Percentiles rank a stretch among this genome's conserved stretches.
Evolutionary conservation across 1,140 invertebrate species (phyloP).

Genomic region (Metaphire vulgaris): DNA sequence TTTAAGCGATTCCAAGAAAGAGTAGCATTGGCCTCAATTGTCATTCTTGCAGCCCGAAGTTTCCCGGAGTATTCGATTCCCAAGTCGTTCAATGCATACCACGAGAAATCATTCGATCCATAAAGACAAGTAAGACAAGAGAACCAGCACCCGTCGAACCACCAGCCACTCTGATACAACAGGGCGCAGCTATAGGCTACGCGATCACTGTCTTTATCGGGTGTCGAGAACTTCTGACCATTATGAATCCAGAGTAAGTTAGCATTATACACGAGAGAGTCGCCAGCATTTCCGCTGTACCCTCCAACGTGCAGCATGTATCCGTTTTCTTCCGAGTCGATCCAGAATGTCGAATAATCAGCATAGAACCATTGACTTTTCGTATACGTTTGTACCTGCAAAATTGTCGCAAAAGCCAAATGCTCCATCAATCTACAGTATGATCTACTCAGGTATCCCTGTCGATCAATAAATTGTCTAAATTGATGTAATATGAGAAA

Average conservation of each 20-base stretch:
- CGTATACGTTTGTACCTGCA: background rate
- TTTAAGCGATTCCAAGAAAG: too few relatives aligned
- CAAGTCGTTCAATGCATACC: background rate
- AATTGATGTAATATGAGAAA: too few relatives aligned
- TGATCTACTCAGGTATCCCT: too few relatives aligned
- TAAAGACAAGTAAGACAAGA: background rate
- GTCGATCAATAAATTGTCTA: too few relatives aligned
- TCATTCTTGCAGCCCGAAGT: background rate
- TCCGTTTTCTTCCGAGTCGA: background rate
- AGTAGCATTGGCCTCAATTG: background rate
- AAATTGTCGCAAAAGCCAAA: too few relatives aligned
- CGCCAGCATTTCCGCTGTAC: background rate
- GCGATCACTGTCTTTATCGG: background rate
- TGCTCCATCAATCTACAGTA: too few relatives aligned
- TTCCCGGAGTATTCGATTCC: background rate
- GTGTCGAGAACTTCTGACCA: background rate
- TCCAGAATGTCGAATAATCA: background rate
- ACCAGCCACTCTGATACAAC: background rate
- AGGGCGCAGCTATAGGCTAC: background rate
- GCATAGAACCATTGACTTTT: background rate
- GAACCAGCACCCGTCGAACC: background rate
- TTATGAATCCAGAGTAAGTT: background rate
- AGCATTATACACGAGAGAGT: background rate
- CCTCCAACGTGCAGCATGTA: background rate
- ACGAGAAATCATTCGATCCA: background rate